phyloP scores from a whole-genome alignment of 2,797 vertebrate genomes.

The Oryzias dopingdopingensis region DNA sequence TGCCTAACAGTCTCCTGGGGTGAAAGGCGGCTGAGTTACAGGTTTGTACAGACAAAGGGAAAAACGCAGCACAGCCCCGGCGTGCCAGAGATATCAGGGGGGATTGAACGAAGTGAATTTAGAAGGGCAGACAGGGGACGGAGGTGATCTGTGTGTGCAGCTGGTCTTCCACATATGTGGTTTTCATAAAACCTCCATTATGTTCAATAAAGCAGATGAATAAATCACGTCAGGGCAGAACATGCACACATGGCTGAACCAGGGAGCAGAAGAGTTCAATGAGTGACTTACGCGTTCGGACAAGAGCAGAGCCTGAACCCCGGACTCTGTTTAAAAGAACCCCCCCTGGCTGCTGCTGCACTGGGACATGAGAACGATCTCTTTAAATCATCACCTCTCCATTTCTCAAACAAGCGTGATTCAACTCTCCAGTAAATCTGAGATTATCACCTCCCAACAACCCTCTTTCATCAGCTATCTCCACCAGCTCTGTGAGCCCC shows the following conservation, averaged over 20 bases:
- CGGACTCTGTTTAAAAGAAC: slow-evolving; percentile 32
- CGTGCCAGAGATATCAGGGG: slow-evolving; percentile 41
- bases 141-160: neutral
- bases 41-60: slow-evolving; percentile 62
- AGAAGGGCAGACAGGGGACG: slow-evolving; percentile 4
- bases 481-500: neutral
- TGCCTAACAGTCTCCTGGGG: slow-evolving; percentile 37
- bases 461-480: slow-evolving; percentile 37
- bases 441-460: slow-evolving; percentile 45
- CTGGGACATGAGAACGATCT: slow-evolving; percentile 29
- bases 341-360: neutral
- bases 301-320: slow-evolving; percentile 13
- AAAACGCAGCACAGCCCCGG: slow-evolving; percentile 56
- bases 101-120: slow-evolving; percentile 49
- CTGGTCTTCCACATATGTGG: neutral
- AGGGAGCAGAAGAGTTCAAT: slow-evolving; percentile 8
- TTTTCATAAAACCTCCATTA: slow-evolving; percentile 40
- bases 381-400: slow-evolving; percentile 47
- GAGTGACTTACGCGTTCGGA: slow-evolving; percentile 2
- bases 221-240: slow-evolving; percentile 30
- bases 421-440: slow-evolving; percentile 55
- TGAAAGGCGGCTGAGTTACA: slow-evolving; percentile 59
- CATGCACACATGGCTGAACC: slow-evolving; percentile 5
- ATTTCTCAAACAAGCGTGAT: slow-evolving; percentile 47
- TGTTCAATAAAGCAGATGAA: slow-evolving; percentile 17